Conservation (phyloP, 1,140 invertebrate genomes). For the Drosophila elegans region DNA sequence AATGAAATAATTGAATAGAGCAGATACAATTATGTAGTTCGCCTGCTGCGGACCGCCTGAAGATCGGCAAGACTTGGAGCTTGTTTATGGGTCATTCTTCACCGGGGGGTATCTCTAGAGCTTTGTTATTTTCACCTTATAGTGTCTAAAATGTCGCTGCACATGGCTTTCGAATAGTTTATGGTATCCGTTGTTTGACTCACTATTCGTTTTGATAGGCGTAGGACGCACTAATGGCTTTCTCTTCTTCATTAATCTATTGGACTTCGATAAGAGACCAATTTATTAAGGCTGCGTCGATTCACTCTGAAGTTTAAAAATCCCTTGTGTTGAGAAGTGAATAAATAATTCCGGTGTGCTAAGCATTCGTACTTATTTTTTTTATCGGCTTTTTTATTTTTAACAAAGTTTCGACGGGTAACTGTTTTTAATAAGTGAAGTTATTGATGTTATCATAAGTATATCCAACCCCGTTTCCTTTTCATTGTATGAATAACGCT, state of each 20-base stretch:
- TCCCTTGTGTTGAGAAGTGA: neutral
- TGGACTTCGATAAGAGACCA: constrained; percentile 2
- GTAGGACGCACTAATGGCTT: constrained; percentile 17
- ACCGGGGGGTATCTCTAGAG: constrained; percentile 12
- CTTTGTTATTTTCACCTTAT: constrained; percentile 26
- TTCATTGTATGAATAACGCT: constrained; percentile 18
- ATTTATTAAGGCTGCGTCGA: constrained; percentile 6
- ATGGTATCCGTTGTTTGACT: constrained; percentile 56
- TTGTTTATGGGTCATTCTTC: constrained; percentile 31
- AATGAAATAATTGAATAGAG: constrained; percentile 42
- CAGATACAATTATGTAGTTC: constrained; percentile 19
- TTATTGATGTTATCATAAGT: neutral
- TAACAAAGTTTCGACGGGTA: too few relatives aligned
- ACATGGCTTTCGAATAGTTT: constrained; percentile 32
- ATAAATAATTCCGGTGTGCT: neutral
- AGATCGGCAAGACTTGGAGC: constrained; percentile 18
- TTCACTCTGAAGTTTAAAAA: neutral
- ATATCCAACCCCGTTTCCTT: constrained; percentile 12
- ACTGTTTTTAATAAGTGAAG: too few relatives aligned
- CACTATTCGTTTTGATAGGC: constrained; percentile 22
- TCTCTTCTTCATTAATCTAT: neutral
- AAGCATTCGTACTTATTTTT: too few relatives aligned
- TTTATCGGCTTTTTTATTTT: too few relatives aligned
- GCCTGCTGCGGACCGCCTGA: constrained; percentile 38
- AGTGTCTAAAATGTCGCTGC: constrained; percentile 20